Conservation (phyloP, 2,888 invertebrate genomes). For the Ectemnius continuus region DNA sequence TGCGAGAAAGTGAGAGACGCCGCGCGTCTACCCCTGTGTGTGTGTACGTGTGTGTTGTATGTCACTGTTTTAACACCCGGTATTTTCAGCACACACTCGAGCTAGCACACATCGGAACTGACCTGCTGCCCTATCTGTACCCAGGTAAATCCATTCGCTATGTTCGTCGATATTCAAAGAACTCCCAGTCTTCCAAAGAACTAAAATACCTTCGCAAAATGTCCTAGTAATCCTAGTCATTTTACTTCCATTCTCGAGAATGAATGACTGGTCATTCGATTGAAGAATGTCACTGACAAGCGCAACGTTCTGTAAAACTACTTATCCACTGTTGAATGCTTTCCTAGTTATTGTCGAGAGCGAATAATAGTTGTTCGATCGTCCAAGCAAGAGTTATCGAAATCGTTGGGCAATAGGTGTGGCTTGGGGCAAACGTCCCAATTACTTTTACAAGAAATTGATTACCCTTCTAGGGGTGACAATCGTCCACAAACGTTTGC, state of each 20-base stretch:
- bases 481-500: no score
- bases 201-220: neutral
- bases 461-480: no score
- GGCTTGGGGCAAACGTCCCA: no score
- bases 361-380: no score
- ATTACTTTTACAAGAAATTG: neutral
- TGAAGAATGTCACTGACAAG: no score
- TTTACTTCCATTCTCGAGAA: no score
- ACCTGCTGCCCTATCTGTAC: constrained; percentile 70
- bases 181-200: constrained; percentile 31
- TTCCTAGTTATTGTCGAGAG: no score
- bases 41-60: neutral
- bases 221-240: no score
- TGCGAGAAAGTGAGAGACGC: no score
- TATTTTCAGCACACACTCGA: constrained; percentile 59
- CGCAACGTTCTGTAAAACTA: no score
- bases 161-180: constrained; percentile 61
- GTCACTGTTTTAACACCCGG: constrained; percentile 33
- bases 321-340: no score
- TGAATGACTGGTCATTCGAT: no score
- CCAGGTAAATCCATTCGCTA: constrained; percentile 64
- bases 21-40: neutral
- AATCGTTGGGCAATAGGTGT: neutral
- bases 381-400: neutral
- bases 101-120: constrained; percentile 57